phyloP scores from a whole-genome alignment of 1,140 invertebrate species.

The Cotesia glomerata region DNA sequence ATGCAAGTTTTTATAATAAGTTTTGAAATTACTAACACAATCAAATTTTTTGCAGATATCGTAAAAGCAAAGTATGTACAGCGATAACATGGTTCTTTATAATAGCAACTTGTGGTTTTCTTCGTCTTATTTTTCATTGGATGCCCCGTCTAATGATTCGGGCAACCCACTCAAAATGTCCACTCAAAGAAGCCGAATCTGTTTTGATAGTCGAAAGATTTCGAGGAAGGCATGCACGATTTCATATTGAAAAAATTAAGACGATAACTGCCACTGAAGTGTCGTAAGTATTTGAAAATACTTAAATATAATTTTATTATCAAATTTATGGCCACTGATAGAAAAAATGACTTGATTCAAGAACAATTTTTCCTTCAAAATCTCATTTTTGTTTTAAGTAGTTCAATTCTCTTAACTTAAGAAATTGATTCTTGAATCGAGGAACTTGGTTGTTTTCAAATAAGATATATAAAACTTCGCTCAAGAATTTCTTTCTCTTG shows the following conservation, averaged over 20 bases:
- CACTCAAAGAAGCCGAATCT: constrained; percentile 66
- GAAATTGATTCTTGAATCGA: no score
- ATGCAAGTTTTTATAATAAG: no score
- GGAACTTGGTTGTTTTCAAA: no score
- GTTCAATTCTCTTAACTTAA: no score
- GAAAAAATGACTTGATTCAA: no score
- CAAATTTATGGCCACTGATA: no score
- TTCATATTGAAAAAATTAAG: constrained; percentile 62
- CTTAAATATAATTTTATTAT: no score
- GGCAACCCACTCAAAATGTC: constrained; percentile 67
- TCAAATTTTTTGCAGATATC: constrained; percentile 62
- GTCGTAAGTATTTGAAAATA: constrained; percentile 55
- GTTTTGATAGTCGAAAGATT: constrained; percentile 69
- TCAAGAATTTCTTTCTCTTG: no score
- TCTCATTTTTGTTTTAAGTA: no score
- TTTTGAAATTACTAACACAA: no score
- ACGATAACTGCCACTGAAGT: constrained; percentile 52
- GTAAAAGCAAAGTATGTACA: constrained; percentile 56
- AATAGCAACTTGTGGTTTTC: constrained; percentile 65
- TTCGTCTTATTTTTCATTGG: constrained; percentile 75
- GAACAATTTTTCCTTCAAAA: no score
- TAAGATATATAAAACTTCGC: no score
- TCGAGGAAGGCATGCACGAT: constrained; percentile 64
- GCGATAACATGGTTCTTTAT: constrained; percentile 69
- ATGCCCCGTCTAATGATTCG: constrained; percentile 69